A percentile compares a stretch with the other conserved stretches of the same genome.
Conservation (phyloP, 2,113 vertebrate species). For the Lichenostomus cassidix region DNA sequence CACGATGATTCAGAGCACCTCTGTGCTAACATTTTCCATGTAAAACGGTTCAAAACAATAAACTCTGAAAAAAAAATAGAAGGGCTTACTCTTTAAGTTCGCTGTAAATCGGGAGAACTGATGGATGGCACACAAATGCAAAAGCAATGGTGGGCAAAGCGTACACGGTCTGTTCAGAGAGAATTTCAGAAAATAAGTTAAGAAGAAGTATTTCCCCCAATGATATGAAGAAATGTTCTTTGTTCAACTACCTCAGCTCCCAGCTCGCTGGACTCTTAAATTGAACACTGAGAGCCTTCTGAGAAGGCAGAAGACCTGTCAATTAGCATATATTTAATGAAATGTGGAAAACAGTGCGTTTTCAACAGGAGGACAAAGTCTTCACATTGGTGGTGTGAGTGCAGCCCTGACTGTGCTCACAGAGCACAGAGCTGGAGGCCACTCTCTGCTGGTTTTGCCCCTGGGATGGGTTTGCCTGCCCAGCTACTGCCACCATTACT, state of each 20-base stretch:
- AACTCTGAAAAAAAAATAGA: neutral
- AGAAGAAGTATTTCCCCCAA: neutral
- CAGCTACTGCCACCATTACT: neutral
- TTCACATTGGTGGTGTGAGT: fast-evolving
- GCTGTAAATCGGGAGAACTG: slow-evolving; percentile 82
- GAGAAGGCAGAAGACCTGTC: slow-evolving; percentile 18
- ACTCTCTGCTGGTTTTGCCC: neutral
- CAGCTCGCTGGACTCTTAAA: neutral
- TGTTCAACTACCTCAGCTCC: slow-evolving; percentile 32
- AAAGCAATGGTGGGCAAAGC: slow-evolving; percentile 83
- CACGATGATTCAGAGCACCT: neutral
- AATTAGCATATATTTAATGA: neutral
- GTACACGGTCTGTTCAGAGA: slow-evolving; percentile 76
- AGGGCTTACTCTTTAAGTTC: slow-evolving; percentile 83
- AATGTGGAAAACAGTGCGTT: neutral
- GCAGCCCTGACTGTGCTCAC: neutral
- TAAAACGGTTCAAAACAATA: neutral
- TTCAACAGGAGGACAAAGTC: neutral
- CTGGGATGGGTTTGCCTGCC: slow-evolving; percentile 7
- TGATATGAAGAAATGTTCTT: neutral
- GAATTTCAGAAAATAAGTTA: slow-evolving; percentile 50
- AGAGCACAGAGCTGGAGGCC: neutral
- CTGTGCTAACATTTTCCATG: slow-evolving; percentile 3
- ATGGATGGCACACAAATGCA: slow-evolving; percentile 81
- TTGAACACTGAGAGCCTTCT: neutral